phyloP scores from a whole-genome alignment of 2,797 vertebrate genomes.

The Holocentrus rufus region DNA sequence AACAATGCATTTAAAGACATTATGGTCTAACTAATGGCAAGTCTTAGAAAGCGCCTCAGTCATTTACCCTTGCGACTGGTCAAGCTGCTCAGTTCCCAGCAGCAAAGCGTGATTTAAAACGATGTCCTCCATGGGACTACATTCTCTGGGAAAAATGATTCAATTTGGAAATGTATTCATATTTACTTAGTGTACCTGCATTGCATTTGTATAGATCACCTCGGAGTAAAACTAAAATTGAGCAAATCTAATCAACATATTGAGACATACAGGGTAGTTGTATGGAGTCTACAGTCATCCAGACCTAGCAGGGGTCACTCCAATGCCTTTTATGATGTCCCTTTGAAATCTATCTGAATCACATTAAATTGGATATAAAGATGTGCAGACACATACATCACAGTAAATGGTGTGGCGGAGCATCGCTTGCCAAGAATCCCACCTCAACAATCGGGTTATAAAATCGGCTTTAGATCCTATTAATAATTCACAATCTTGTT shows the following conservation, averaged over 20 bases:
- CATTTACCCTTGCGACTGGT: conserved; percentile 84
- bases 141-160: conserved; percentile 85
- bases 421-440: conserved; percentile 76
- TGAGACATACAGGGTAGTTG: conserved; percentile 76
- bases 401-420: conserved; percentile 77
- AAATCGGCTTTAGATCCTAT: conserved; percentile 76
- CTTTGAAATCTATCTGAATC: conserved; percentile 83
- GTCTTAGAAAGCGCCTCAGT: conserved; percentile 79
- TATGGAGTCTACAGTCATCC: conserved; percentile 76
- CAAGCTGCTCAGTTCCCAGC: conserved; percentile 80
- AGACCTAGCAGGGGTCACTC: conserved; percentile 79
- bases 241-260: conserved; percentile 89
- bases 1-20: conserved; percentile 83
- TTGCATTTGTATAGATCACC: conserved; percentile 95
- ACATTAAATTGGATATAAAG: conserved; percentile 83
- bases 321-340: conserved; percentile 86
- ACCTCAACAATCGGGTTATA: conserved; percentile 77
- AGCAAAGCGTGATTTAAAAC: conserved; percentile 85
- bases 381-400: conserved; percentile 81
- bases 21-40: conserved; percentile 76
- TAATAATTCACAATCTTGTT: conserved; percentile 82
- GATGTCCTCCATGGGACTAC: conserved; percentile 85
- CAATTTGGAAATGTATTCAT: conserved; percentile 93
- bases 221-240: conserved; percentile 65
- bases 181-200: conserved; percentile 91